These are phyloP conservation scores for Polyploca ridens DNA, from an alignment of 2,888 invertebrate genomes.

Conservation along the genomic window DNA sequence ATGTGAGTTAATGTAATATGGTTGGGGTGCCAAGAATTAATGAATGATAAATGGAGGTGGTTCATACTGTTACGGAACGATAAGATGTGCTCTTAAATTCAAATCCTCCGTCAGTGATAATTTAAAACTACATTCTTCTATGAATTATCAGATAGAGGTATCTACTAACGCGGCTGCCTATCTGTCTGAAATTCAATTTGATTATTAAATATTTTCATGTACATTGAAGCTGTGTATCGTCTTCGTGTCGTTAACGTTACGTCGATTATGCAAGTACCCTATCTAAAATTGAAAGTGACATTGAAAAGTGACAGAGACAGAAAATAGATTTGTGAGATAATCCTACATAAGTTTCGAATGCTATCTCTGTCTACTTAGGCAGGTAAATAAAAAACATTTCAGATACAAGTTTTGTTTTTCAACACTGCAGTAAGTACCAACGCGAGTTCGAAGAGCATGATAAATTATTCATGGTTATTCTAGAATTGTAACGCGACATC, in stretches of 20 bases:
- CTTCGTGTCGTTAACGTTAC: background rate
- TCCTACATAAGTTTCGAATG: background rate
- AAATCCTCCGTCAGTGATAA: background rate
- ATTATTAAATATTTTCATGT: background rate
- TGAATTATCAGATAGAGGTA: no score
- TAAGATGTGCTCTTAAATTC: background rate
- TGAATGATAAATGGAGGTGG: background rate
- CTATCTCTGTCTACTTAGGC: background rate
- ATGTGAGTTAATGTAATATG: background rate
- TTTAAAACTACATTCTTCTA: background rate
- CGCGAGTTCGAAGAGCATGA: background rate
- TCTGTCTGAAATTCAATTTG: no score
- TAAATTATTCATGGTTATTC: slow-evolving; percentile 15
- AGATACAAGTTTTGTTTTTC: background rate
- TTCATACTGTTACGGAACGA: background rate
- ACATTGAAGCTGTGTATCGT: background rate
- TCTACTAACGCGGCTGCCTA: no score
- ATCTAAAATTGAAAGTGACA: background rate
- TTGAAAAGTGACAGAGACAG: background rate
- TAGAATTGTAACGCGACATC: slow-evolving; percentile 18
- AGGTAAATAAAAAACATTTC: background rate
- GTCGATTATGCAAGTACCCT: background rate
- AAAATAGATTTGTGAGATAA: background rate
- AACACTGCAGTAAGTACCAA: background rate
- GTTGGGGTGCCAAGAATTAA: background rate